Evolutionary conservation across 2,888 invertebrate species (phyloP).

Genomic region (Phytoseiulus persimilis): DNA sequence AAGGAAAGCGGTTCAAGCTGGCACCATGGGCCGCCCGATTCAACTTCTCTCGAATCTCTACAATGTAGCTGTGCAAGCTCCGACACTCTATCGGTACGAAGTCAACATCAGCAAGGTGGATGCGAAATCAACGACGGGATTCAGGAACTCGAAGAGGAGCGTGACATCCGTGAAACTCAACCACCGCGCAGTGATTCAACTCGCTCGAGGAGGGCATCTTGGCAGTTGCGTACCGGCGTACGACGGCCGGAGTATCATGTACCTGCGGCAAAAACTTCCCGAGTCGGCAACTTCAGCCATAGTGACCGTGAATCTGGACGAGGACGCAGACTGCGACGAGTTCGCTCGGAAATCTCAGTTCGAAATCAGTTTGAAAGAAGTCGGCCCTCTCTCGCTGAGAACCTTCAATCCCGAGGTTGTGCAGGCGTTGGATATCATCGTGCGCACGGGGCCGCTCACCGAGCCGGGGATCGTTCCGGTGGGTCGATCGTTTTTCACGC

Average conservation of each 20-base stretch:
- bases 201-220: neutral
- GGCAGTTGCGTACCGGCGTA: constrained; percentile 12
- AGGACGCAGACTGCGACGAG: neutral
- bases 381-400: neutral
- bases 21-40: neutral
- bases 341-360: neutral
- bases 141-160: neutral
- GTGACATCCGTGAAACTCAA: neutral
- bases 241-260: constrained; percentile 12
- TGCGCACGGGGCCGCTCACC: neutral
- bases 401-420: neutral
- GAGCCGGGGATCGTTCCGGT: neutral
- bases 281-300: neutral
- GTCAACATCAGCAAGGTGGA: neutral
- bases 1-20: neutral
- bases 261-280: neutral
- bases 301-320: neutral
- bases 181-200: neutral
- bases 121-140: neutral
- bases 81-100: neutral
- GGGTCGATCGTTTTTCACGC: constrained; percentile 18
- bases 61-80: neutral
- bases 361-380: constrained; percentile 12
- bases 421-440: constrained; percentile 24
- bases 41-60: constrained; percentile 30